Base-by-base conservation (phyloP, 64 coral and sea anemone species). In the Platygyra sinensis region DNA sequence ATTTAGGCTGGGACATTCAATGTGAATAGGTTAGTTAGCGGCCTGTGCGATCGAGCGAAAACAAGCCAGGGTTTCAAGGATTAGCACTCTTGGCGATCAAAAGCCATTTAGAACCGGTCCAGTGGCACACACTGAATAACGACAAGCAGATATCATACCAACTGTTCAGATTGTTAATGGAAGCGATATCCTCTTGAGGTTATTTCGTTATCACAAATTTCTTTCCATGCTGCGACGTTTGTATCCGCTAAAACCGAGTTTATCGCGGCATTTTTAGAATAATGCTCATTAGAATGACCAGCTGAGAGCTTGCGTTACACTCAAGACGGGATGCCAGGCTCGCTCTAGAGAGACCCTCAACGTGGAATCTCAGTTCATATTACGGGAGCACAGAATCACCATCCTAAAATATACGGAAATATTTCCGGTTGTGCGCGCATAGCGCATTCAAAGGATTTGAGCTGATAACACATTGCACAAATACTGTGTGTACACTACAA, bases 371-470 rank as follows among this genome's bases (percentile, higher is more conserved):
- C 17, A 0, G 65, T 69, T 69, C 65, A 69, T 9, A 50, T 77
- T 52, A 36, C 38, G 49, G 11, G 22, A 69, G 20, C 18, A 50
- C 36, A 22, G 20, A 77, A 19, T 17, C 18, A 18, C 19, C 19
- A 4, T 60, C 11, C 1, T 52, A 80, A 13, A 81, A 60, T 38
- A 14, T 57, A 62, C 29, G 0, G 30, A 33, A 42, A 18, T 67
- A 65, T 29, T 83, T 83, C 80, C 80, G 80, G 80, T 4, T 24
- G 80, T 30, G 60, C 80, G 22, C 13, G 80, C 29, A 28, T 69
- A 69, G 22, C 13, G 80, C 29, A 69, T 69, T n/a, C 24, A 69
- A 27, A 7, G 31, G 28, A 83, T 61, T 18, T 77, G 74, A 77
- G 22, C 19, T 73, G 30, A 29, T 25, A 80, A 60, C 17, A 22